Conservation (phyloP, 2,888 invertebrate genomes). For the Pollenia labialis region DNA sequence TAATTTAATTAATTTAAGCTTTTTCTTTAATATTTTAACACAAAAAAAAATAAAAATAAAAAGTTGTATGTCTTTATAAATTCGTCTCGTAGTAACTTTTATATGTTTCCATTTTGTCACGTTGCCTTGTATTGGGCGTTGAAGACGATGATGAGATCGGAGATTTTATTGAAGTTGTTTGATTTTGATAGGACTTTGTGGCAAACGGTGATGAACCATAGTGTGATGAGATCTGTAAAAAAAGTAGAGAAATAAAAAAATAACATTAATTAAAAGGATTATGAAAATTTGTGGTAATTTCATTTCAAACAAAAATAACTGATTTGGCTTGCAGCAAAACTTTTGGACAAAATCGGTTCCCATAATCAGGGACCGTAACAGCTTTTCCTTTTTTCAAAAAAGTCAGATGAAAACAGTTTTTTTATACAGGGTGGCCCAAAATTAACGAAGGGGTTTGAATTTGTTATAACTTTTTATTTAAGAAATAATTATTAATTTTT, state of each 20-base stretch:
- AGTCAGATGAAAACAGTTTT: too few relatives aligned
- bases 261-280: not conserved
- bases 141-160: conserved; percentile 58
- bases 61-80: conserved; percentile 77
- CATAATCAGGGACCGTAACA: too few relatives aligned
- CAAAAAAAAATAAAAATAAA: conserved; percentile 12
- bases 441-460: too few relatives aligned
- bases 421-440: too few relatives aligned
- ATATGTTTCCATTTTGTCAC: conserved; percentile 80
- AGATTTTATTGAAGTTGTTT: conserved; percentile 60
- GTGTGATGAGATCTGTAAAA: conserved; percentile 78
- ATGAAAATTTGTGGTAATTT: not conserved
- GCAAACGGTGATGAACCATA: conserved; percentile 69
- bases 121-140: conserved; percentile 70
- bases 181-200: conserved; percentile 70
- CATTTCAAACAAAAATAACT: too few relatives aligned
- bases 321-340: too few relatives aligned
- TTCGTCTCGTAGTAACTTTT: conserved; percentile 83
- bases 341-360: too few relatives aligned
- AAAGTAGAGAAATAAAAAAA: conserved; percentile 36
- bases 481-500: too few relatives aligned
- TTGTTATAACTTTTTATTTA: too few relatives aligned
- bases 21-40: conserved; percentile 43
- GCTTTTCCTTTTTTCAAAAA: too few relatives aligned
- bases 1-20: conserved; percentile 35